A percentile compares a stretch with the other conserved stretches of the same genome.
phyloP scores from a whole-genome alignment of 2,113 vertebrate species.

The Felis chaus region DNA sequence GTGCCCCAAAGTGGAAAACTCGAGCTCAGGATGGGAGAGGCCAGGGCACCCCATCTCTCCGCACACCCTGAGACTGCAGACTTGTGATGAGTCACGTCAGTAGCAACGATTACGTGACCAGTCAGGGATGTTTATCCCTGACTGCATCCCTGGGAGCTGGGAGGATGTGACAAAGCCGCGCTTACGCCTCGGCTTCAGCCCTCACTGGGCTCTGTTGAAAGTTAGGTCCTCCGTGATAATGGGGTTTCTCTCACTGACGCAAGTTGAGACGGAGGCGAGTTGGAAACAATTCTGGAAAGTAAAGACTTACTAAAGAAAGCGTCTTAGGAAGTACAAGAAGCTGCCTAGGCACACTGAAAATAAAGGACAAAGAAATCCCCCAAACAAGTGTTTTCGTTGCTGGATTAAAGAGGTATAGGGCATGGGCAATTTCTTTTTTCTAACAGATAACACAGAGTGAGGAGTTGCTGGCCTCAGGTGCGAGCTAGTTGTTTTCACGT shows the following conservation, averaged over 20 bases:
- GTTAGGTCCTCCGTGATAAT: not conserved
- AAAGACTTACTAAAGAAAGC: not conserved
- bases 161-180: not conserved
- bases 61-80: not conserved
- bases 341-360: not conserved
- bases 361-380: not conserved
- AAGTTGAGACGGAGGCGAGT: not conserved
- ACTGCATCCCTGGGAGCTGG: not conserved
- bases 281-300: not conserved
- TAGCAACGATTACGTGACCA: not conserved
- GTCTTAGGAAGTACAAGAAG: not conserved
- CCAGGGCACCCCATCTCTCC: not conserved
- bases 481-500: not conserved
- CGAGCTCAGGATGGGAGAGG: not conserved
- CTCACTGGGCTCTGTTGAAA: not conserved
- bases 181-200: not conserved
- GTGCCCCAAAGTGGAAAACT: not conserved
- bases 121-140: slow-evolving; percentile 1
- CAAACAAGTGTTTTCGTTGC: not conserved
- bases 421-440: not conserved
- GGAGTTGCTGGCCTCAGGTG: not conserved
- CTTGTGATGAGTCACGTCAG: slow-evolving; percentile 18
- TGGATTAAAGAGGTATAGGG: not conserved
- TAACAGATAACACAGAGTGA: not conserved
- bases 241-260: not conserved